A percentile compares a stretch with the other conserved stretches of the same genome.
Evolutionary conservation across 2,888 invertebrate genomes (phyloP).

Genomic region (Eristalis pertinax): DNA sequence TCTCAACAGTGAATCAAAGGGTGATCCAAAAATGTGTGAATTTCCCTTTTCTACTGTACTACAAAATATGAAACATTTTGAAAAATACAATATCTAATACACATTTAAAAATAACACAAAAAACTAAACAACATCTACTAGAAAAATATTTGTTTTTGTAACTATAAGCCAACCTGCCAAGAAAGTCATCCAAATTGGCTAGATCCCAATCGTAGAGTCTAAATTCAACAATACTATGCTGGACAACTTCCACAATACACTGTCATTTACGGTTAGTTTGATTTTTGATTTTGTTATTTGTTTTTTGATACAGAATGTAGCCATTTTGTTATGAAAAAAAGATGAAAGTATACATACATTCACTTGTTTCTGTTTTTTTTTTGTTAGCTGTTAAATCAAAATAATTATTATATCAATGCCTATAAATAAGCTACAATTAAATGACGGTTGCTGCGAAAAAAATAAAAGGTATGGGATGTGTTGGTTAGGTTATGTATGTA

Average conservation of each 20-base stretch:
- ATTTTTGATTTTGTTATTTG: constrained; percentile 22
- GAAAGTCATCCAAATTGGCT: constrained; percentile 93
- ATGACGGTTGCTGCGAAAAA: background rate
- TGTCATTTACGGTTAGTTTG: constrained; percentile 76
- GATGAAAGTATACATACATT: constrained; percentile 46
- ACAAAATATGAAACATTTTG: background rate
- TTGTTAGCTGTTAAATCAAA: background rate
- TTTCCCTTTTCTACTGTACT: too few relatives aligned
- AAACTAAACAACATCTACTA: background rate
- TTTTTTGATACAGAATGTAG: constrained; percentile 12
- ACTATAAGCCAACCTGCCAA: constrained; percentile 89
- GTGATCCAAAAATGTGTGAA: too few relatives aligned
- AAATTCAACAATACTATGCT: constrained; percentile 84
- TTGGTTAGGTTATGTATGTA: background rate
- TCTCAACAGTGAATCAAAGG: too few relatives aligned
- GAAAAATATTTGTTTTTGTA: constrained; percentile 3
- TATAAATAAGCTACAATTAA: constrained; percentile 14
- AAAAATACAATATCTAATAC: background rate
- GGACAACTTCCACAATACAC: constrained; percentile 84
- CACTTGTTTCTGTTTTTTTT: background rate
- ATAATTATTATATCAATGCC: background rate
- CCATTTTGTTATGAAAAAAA: constrained; percentile 22
- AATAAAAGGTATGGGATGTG: background rate
- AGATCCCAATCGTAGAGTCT: constrained; percentile 95
- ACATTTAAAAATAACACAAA: background rate